Conservation (phyloP, 2,113 vertebrate species). For the Macrotus californicus region DNA sequence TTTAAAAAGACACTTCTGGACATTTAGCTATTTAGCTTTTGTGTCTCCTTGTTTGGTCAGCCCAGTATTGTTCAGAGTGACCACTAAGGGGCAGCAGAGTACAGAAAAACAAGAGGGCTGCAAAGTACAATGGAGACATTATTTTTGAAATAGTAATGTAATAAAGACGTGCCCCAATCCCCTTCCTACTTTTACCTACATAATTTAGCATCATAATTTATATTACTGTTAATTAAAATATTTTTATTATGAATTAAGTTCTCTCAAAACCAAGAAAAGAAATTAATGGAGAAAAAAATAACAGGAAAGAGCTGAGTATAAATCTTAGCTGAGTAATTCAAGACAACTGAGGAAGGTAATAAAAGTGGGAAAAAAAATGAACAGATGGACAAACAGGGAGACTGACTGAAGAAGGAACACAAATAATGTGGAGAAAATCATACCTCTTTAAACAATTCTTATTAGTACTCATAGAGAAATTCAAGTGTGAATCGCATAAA, state of each 20-base stretch:
- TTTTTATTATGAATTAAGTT: not conserved
- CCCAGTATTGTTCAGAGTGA: not conserved
- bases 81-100: slow-evolving; percentile 57
- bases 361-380: not conserved
- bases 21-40: not conserved
- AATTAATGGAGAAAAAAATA: not conserved
- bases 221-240: not conserved
- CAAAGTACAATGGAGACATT: not conserved
- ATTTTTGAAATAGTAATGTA: not conserved
- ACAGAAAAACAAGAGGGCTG: not conserved
- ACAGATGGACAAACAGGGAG: not conserved
- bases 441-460: not conserved
- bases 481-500: not conserved
- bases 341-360: not conserved
- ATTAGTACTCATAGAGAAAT: not conserved
- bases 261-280: not conserved
- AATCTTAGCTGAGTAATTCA: not conserved
- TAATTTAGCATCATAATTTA: not conserved
- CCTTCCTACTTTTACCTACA: not conserved
- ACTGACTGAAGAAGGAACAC: not conserved
- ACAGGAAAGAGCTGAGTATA: not conserved
- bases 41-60: not conserved
- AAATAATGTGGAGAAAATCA: not conserved
- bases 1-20: not conserved
- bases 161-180: not conserved